phyloP scores from a whole-genome alignment of 2,797 vertebrate genomes.

The Coregonus suidteri region DNA sequence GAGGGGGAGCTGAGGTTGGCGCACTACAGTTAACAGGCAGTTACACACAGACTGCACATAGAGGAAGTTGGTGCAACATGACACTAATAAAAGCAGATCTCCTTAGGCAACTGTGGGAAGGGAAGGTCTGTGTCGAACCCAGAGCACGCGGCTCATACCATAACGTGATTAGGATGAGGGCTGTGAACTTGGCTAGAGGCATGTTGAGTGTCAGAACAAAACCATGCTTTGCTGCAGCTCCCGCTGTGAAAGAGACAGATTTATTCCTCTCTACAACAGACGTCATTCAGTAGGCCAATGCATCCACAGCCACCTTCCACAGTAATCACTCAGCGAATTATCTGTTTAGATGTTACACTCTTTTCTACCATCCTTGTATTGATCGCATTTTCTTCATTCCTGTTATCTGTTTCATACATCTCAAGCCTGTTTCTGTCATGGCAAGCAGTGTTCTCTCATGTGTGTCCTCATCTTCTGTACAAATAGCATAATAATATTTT shows the following conservation, averaged over 20 bases:
- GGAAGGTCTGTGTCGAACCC: constrained; percentile 4
- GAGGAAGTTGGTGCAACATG: constrained; percentile 12
- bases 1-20: background rate
- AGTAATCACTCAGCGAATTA: background rate
- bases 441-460: background rate
- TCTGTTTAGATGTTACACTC: background rate
- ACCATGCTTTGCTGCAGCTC: constrained; percentile 7
- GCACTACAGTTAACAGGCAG: background rate
- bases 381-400: background rate
- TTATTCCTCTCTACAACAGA: background rate
- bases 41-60: constrained; percentile 29
- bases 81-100: constrained; percentile 1
- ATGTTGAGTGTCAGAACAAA: constrained; percentile 13
- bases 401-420: background rate
- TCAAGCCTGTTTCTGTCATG: background rate
- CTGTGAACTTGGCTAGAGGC: background rate
- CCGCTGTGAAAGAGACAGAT: background rate
- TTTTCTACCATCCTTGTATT: background rate
- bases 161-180: constrained; percentile 3
- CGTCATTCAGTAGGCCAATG: background rate
- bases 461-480: background rate
- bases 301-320: background rate
- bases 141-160: background rate
- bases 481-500: background rate
- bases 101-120: constrained; percentile 22